Conservation (phyloP, 2,888 invertebrate species). For the Platerodrilus igneus region DNA sequence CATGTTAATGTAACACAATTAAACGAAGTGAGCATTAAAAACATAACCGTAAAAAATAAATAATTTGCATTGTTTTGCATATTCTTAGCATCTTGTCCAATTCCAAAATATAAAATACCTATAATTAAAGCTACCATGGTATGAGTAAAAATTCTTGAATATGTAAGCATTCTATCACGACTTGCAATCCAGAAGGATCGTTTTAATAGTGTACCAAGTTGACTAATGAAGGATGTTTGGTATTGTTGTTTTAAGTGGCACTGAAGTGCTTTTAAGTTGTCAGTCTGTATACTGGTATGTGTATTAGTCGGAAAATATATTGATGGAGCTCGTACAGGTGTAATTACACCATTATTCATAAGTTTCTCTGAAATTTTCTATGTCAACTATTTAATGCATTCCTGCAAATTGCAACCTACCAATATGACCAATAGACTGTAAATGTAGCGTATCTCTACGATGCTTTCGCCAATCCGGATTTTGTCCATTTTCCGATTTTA, state of each 20-base stretch:
- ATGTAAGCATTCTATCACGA: constrained; percentile 69
- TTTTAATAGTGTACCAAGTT: constrained; percentile 57
- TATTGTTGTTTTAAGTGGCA: constrained; percentile 43
- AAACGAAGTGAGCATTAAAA: constrained; percentile 91
- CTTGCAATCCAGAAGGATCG: constrained; percentile 61
- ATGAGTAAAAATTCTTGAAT: constrained; percentile 75
- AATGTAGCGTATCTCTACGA: constrained; percentile 43
- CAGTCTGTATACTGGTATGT: constrained; percentile 19
- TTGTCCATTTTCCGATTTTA: constrained; percentile 59
- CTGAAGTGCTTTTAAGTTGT: constrained; percentile 8
- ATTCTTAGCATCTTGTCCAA: constrained; percentile 81
- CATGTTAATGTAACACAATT: constrained; percentile 86
- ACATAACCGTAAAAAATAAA: constrained; percentile 88
- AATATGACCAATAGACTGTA: constrained; percentile 43
- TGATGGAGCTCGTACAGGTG: constrained; percentile 51
- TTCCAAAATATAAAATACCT: constrained; percentile 76
- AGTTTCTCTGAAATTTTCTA: constrained; percentile 53
- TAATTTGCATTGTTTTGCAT: constrained; percentile 83
- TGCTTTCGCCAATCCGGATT: constrained; percentile 52
- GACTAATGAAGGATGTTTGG: constrained; percentile 56
- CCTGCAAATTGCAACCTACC: constrained; percentile 39
- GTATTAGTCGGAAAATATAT: constrained; percentile 32
- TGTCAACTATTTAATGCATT: too few relatives aligned
- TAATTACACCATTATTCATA: constrained; percentile 51
- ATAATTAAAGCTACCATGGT: constrained; percentile 74